A percentile compares a stretch with the other conserved stretches of the same genome.
Conservation (phyloP, 2,113 vertebrate genomes). For the Hippocampus guttulatus region DNA sequence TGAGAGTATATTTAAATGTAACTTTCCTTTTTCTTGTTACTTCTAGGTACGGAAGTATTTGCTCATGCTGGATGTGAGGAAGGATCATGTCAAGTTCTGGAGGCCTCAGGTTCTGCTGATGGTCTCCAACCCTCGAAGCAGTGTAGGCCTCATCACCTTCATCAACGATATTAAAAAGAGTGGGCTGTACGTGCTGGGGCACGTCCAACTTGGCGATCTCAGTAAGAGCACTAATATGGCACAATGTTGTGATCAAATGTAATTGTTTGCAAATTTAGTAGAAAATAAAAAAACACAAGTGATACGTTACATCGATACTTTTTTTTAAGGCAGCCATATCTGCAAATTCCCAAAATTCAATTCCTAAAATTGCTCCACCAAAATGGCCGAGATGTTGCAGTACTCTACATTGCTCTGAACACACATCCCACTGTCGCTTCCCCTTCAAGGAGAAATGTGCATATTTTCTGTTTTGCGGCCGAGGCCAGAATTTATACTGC, state of each 20-base stretch:
- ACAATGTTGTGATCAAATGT: neutral
- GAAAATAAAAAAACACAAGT: neutral
- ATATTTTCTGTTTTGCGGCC: neutral
- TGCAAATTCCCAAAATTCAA: neutral
- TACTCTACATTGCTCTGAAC: neutral
- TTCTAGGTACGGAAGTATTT: conserved; percentile 91
- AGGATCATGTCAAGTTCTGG: conserved; percentile 98
- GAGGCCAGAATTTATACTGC: neutral
- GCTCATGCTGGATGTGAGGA: conserved; percentile 91
- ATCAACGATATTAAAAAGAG: conserved; percentile 98
- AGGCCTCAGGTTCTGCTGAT: conserved; percentile 91
- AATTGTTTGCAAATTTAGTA: neutral
- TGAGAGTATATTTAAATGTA: neutral
- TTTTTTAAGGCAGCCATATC: neutral
- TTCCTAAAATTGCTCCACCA: neutral
- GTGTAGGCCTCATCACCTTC: conserved; percentile 83
- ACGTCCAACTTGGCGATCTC: conserved; percentile 86
- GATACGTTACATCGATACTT: neutral
- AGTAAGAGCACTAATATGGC: conserved; percentile 69
- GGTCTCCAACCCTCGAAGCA: conserved; percentile 87
- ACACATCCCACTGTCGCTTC: neutral
- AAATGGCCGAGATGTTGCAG: neutral
- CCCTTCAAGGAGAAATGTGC: neutral
- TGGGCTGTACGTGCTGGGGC: conserved; percentile 90
- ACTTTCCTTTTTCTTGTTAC: neutral